A percentile compares a stretch with the other conserved stretches of the same genome.
Evolutionary conservation across 2,888 invertebrate species (phyloP).

Genomic region (Rhingia rostrata): DNA sequence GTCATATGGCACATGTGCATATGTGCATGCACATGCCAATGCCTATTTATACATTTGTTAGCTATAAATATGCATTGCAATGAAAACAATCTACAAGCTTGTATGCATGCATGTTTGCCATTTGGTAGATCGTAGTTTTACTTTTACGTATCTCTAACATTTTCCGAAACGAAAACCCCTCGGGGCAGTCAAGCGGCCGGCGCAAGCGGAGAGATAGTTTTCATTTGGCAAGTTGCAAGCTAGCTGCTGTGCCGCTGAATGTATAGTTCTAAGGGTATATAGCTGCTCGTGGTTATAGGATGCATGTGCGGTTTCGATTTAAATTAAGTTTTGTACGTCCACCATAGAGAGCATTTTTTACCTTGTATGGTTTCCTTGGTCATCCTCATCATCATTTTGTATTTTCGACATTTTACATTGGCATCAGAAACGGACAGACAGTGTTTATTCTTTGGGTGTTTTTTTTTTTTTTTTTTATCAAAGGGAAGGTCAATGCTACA

Average conservation of each 20-base stretch:
- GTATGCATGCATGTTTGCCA: conserved; percentile 1
- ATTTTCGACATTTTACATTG: conserved; percentile 20
- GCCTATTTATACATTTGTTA: conserved; percentile 29
- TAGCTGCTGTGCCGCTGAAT: not conserved
- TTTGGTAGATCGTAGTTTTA: conserved; percentile 33
- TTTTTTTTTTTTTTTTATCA: not conserved
- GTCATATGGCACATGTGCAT: conserved; percentile 25
- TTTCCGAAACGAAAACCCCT: conserved; percentile 11
- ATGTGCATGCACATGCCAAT: conserved; percentile 9
- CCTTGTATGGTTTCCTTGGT: conserved; percentile 62
- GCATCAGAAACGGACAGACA: conserved; percentile 13
- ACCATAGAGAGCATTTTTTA: conserved; percentile 20
- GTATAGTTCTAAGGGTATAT: conserved; percentile 13
- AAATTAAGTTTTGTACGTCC: conserved; percentile 27
- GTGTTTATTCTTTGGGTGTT: not conserved
- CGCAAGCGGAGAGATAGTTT: not conserved
- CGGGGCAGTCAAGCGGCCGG: not conserved
- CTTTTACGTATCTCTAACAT: conserved; percentile 9
- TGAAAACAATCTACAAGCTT: conserved; percentile 9
- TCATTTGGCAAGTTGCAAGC: conserved; percentile 33
- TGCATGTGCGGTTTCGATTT: conserved; percentile 44
- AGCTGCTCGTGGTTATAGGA: conserved; percentile 23
- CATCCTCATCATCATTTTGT: conserved; percentile 32
- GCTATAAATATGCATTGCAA: conserved; percentile 55
- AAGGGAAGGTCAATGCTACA: conserved; percentile 50